phyloP scores from a whole-genome alignment of 2,888 invertebrate genomes.

The Chrysolina haemoptera region DNA sequence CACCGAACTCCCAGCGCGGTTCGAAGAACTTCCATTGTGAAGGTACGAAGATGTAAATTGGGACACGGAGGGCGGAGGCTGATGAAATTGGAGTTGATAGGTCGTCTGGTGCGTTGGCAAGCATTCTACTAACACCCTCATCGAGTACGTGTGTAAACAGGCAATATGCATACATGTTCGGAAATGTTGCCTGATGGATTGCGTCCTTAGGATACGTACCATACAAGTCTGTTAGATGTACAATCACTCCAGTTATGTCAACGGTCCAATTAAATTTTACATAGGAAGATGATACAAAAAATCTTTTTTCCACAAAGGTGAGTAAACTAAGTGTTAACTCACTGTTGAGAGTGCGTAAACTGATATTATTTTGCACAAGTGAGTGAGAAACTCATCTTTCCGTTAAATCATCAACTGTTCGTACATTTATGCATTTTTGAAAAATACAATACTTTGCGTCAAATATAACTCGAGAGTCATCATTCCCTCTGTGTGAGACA shows the following conservation, averaged over 20 bases:
- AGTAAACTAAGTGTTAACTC: no score
- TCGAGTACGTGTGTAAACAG: slow-evolving; percentile 50
- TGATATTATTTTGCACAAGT: no score
- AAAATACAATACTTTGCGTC: no score
- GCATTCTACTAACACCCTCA: slow-evolving; percentile 51
- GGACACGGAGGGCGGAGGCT: slow-evolving; percentile 22
- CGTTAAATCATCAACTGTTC: no score
- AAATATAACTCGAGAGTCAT: no score
- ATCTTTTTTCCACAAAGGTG: no score
- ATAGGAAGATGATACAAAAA: no score
- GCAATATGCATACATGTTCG: slow-evolving; percentile 51
- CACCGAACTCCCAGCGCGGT: slow-evolving; percentile 30
- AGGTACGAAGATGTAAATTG: slow-evolving; percentile 48
- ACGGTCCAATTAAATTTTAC: no score
- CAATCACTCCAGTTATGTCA: neutral
- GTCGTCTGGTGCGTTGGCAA: slow-evolving; percentile 47
- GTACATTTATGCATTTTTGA: no score
- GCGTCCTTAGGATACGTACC: neutral
- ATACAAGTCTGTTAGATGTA: neutral
- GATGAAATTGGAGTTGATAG: neutral
- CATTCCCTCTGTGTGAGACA: no score
- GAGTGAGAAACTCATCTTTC: no score
- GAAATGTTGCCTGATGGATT: slow-evolving; percentile 47
- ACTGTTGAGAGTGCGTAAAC: no score
- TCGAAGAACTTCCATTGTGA: slow-evolving; percentile 37